Base-by-base conservation (phyloP, 64 coral and sea anemone genomes). In the Pachyseris speciosa region DNA sequence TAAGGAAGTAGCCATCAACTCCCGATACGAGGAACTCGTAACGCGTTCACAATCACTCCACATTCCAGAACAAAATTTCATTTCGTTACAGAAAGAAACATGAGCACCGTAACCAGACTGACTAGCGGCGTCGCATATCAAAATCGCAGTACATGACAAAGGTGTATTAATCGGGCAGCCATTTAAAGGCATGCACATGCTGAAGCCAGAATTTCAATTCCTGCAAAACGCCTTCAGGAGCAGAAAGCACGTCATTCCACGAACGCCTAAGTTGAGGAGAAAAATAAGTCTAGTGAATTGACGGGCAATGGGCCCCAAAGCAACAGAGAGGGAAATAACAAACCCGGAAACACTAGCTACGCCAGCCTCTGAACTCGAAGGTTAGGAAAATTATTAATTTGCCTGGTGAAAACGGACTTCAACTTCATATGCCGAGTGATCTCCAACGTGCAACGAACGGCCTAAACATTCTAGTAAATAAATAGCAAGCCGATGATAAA, bases 181-280 rank as follows among this genome's bases (percentile, higher is more conserved):
- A 22, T 94, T 89, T 34, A 89, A 94, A 94, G 15, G 77, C 77
- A 67, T 84, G 66, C n/a, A 89, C 73, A 89, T 89, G 91, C 11
- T 58, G n/a, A 22, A 78, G 9, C 74, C 72, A 87, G 64, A 87
- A 86, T 67, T 37, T 51, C 9, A 93, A 1, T 38, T 86, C 83
- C 3, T 93, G 52, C 45, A 87, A 78, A 34, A 93, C 34, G 8
- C 60, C 64, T 85, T 16, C 47, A 19, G 32, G 5, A 13, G 1
- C 34, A 17, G 42, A 19, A 32, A 85, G 60, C 4, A 68, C 60
- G 59, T 68, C 59, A 49, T 85, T 68, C 83, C 83, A 85, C 17
- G 83, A 85, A 60, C n/a, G n/a, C 41, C 60, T 67, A 2, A 15
- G 7, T 43, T 42, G 39, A 47, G 41, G 34, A 10, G 69, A 86